phyloP scores from a whole-genome alignment of 2,888 invertebrate genomes.

The Protonemura montana region DNA sequence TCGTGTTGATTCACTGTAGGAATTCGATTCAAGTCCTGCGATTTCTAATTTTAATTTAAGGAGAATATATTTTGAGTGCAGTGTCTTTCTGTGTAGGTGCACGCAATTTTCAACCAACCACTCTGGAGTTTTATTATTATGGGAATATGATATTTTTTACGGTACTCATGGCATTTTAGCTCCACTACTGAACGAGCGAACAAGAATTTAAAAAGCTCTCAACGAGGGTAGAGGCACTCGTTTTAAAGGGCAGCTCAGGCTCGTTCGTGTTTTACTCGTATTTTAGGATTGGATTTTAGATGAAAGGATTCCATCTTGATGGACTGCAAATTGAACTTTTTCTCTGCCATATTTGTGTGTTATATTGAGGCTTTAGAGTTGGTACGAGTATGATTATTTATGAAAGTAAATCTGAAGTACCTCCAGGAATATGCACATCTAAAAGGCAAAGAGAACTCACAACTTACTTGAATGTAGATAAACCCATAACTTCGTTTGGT shows the following conservation, averaged over 20 bases:
- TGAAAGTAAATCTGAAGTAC: slow-evolving; percentile 3
- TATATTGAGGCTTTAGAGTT: not conserved
- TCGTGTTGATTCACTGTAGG: no score
- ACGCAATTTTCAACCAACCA: not conserved
- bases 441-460: not conserved
- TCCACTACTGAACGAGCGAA: not conserved
- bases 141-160: not conserved
- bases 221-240: not conserved
- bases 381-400: not conserved
- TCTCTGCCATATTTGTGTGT: not conserved
- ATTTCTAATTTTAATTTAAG: no score
- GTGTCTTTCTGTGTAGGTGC: not conserved
- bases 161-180: not conserved
- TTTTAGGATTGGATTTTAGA: not conserved
- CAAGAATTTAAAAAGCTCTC: not conserved
- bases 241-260: not conserved
- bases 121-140: not conserved
- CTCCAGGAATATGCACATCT: not conserved
- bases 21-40: no score
- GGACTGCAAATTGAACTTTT: slow-evolving; percentile 34
- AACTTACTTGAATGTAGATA: not conserved
- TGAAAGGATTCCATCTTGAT: slow-evolving; percentile 20
- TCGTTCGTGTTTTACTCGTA: not conserved
- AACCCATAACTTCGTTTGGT: not conserved
- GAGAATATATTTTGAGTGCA: no score